These are phyloP conservation scores for Lordiphosa clarofinis DNA, from an alignment of 1,140 invertebrate genomes.

Conservation along the genomic window DNA sequence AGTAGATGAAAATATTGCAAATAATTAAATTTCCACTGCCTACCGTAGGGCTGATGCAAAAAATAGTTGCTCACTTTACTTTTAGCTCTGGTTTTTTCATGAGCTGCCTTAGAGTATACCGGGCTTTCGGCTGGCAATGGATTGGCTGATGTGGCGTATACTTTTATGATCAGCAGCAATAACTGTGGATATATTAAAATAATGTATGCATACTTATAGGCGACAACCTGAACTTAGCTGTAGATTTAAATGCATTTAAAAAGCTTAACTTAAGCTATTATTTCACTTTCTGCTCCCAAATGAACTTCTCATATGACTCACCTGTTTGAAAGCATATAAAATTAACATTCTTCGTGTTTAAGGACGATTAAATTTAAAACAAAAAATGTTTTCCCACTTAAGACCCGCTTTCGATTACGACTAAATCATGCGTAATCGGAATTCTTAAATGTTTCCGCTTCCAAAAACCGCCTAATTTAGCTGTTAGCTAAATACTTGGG, in stretches of 20 bases:
- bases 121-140: conserved; percentile 21
- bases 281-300: too few relatives aligned
- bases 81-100: conserved; percentile 17
- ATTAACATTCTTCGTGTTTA: too few relatives aligned
- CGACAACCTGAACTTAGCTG: background rate
- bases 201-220: conserved; percentile 25
- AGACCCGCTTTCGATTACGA: too few relatives aligned
- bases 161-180: conserved; percentile 55
- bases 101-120: conserved; percentile 30
- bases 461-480: too few relatives aligned
- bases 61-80: conserved; percentile 60
- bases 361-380: too few relatives aligned
- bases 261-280: too few relatives aligned
- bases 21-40: conserved; percentile 3
- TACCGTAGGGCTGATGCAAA: conserved; percentile 66
- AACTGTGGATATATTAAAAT: conserved; percentile 5
- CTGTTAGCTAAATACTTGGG: too few relatives aligned
- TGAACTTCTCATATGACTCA: too few relatives aligned
- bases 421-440: too few relatives aligned
- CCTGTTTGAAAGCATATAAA: too few relatives aligned
- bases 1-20: background rate
- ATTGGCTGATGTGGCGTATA: conserved; percentile 44
- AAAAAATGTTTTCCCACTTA: too few relatives aligned
- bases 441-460: too few relatives aligned
- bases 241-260: background rate